Conservation (phyloP, 2,113 vertebrate genomes). For the Malurus melanocephalus region DNA sequence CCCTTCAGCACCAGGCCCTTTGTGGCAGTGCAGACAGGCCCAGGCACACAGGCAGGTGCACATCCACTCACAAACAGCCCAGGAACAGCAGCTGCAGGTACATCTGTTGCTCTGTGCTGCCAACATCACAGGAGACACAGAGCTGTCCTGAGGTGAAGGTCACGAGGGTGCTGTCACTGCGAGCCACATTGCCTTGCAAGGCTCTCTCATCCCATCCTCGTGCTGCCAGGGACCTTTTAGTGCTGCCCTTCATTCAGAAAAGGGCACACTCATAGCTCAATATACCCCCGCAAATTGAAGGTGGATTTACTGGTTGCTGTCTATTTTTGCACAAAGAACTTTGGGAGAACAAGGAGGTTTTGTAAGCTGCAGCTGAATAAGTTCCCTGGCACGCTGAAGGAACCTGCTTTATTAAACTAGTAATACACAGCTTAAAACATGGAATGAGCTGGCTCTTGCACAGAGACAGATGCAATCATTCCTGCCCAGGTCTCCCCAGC, state of each 20-base stretch:
- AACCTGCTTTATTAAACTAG: slow-evolving; percentile 40
- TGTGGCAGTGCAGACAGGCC: background rate
- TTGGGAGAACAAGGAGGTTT: slow-evolving; percentile 22
- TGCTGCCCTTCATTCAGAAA: background rate
- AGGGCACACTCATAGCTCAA: slow-evolving; percentile 6
- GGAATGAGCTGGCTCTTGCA: slow-evolving; percentile 25
- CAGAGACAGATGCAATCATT: background rate
- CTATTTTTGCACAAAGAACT: slow-evolving; percentile 52
- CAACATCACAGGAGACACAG: background rate
- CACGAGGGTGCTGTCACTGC: background rate
- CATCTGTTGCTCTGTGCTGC: background rate
- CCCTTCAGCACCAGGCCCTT: background rate
- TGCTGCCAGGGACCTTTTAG: background rate
- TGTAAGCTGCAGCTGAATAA: slow-evolving; percentile 32
- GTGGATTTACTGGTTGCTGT: slow-evolving; percentile 46
- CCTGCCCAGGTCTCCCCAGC: background rate
- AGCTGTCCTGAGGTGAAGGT: slow-evolving; percentile 17
- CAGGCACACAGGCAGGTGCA: background rate
- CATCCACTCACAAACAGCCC: background rate
- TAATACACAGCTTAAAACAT: slow-evolving; percentile 38
- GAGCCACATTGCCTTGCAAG: slow-evolving; percentile 25
- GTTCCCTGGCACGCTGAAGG: slow-evolving; percentile 31
- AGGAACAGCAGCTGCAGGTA: background rate
- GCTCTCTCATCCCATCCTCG: background rate
- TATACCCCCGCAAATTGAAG: slow-evolving; percentile 35